Conservation (phyloP, 2,797 vertebrate species). For the Cyprinella venusta region DNA sequence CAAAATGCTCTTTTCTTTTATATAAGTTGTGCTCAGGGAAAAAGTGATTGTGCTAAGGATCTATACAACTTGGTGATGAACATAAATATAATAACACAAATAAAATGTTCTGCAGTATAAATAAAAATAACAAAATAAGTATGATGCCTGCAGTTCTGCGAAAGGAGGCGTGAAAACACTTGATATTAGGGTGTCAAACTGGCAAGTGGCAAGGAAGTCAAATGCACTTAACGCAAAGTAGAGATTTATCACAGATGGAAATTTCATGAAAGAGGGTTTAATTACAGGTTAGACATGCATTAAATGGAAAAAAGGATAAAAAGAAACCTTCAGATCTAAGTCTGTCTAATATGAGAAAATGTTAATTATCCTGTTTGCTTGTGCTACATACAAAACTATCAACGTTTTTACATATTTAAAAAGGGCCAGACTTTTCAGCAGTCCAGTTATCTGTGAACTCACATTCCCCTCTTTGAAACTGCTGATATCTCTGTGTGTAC, state of each 20-base stretch:
- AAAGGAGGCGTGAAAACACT: slow-evolving; percentile 1
- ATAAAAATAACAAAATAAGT: neutral
- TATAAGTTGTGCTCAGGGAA: neutral
- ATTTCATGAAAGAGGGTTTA: neutral
- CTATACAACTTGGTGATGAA: neutral
- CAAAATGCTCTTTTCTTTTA: neutral
- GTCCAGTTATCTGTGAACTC: neutral
- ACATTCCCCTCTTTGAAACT: neutral
- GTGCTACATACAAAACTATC: neutral
- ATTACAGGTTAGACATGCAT: neutral
- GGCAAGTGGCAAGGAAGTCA: neutral
- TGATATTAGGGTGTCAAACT: neutral
- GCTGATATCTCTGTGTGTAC: too few species aligned
- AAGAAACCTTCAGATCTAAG: neutral
- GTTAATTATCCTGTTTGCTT: neutral
- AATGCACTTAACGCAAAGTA: neutral
- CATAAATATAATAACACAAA: neutral
- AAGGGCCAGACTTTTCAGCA: neutral
- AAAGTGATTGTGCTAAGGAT: neutral
- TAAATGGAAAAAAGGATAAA: neutral
- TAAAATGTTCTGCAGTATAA: neutral
- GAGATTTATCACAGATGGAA: neutral
- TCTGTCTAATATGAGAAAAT: slow-evolving; percentile 8
- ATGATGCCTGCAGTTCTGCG: neutral
- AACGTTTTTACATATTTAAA: neutral